Conservation (phyloP, 2,888 invertebrate species). For the Agrochola circellaris region DNA sequence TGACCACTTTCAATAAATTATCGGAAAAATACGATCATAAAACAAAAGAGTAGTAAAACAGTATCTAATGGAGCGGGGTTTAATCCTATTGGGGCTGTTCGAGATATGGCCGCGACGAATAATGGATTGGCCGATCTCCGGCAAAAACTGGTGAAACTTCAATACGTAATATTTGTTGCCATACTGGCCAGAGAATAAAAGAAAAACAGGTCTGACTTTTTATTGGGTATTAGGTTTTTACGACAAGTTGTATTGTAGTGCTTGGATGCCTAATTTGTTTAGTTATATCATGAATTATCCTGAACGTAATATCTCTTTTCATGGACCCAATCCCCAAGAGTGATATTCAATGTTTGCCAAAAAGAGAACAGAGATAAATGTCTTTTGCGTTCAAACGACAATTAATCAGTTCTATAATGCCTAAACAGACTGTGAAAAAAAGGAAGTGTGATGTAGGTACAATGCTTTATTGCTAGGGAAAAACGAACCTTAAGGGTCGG, state of each 20-base stretch:
- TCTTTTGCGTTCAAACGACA: not conserved
- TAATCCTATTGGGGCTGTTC: slow-evolving; percentile 83
- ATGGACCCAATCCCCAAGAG: not conserved
- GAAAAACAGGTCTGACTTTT: slow-evolving; percentile 56
- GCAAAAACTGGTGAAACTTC: slow-evolving; percentile 76
- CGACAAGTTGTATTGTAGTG: slow-evolving; percentile 44
- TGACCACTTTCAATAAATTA: slow-evolving; percentile 85
- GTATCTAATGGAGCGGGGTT: slow-evolving; percentile 81
- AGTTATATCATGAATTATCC: slow-evolving; percentile 18
- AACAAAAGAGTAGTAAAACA: slow-evolving; percentile 87
- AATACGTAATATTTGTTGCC: slow-evolving; percentile 70
- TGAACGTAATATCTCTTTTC: slow-evolving; percentile 17
- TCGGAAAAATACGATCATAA: slow-evolving; percentile 83
- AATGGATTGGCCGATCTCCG: slow-evolving; percentile 83
- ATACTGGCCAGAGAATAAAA: slow-evolving; percentile 61
- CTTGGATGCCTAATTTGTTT: slow-evolving; percentile 37
- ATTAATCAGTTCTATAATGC: not conserved
- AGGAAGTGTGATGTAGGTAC: not conserved
- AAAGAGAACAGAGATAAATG: not conserved
- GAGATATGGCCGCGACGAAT: slow-evolving; percentile 82
- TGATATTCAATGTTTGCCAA: not conserved
- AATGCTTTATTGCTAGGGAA: not conserved
- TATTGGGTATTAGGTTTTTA: slow-evolving; percentile 54
- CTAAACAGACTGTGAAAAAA: not conserved
- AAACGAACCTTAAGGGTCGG: not conserved